A percentile compares a stretch with the other conserved stretches of the same genome.
phyloP scores from a whole-genome alignment of 2,113 vertebrate species.

The Vidua macroura region DNA sequence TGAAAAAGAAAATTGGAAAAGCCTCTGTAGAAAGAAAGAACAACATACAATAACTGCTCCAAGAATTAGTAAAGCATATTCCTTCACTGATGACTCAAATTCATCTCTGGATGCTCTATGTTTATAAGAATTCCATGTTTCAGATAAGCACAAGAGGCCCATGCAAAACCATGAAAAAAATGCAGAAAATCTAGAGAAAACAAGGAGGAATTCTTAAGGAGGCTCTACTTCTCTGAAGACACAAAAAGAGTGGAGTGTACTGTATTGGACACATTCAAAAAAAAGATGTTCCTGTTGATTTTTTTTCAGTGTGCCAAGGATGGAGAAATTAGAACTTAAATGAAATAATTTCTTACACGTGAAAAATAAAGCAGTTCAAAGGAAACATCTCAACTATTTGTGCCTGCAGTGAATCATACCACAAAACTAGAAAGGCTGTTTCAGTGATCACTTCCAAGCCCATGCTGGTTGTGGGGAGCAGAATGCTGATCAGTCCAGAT shows the following conservation, averaged over 20 bases:
- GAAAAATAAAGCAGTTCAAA: neutral
- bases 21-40: neutral
- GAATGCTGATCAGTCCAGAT: neutral
- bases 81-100: neutral
- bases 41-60: neutral
- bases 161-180: neutral
- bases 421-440: neutral
- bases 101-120: neutral
- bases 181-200: neutral
- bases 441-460: neutral
- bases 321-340: neutral
- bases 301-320: neutral
- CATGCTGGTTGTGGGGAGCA: neutral
- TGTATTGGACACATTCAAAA: neutral
- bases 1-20: neutral
- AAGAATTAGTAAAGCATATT: neutral
- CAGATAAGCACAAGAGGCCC: neutral
- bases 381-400: neutral
- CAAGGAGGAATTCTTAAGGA: neutral
- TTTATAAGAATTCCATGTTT: neutral
- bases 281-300: neutral
- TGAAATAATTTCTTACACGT: neutral
- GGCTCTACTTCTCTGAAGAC: neutral
- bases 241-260: neutral
- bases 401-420: neutral